Percentiles rank a stretch among this genome's conserved stretches.
phyloP scores from a whole-genome alignment of 37 sponge, comb jelly and placozoan species.

The Tethya wilhelma region DNA sequence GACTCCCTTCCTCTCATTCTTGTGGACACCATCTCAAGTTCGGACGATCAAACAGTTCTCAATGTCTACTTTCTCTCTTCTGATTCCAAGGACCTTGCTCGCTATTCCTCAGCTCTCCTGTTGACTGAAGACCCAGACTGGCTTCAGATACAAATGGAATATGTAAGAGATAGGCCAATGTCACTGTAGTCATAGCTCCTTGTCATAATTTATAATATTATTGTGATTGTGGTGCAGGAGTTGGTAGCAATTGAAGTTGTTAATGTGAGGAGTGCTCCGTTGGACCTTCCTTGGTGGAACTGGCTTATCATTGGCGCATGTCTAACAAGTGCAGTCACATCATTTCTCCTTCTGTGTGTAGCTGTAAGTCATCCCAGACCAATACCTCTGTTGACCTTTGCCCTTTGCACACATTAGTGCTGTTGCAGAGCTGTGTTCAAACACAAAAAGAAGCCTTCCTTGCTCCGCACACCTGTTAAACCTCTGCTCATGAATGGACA shows the following conservation, averaged over 20 bases:
- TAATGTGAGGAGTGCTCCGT: not conserved
- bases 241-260: not conserved
- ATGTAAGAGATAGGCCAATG: not conserved
- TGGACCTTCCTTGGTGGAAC: constrained; percentile 10
- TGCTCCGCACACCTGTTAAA: too few relatives aligned
- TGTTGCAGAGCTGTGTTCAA: not conserved
- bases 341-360: not conserved
- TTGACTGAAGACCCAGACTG: not conserved
- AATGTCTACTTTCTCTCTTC: not conserved
- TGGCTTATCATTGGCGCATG: constrained; percentile 2
- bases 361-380: not conserved
- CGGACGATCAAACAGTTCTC: too few relatives aligned
- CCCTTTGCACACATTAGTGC: not conserved
- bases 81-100: not conserved
- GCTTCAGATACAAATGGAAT: not conserved
- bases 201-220: not conserved
- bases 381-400: not conserved
- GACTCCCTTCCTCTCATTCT: not conserved
- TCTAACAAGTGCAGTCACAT: not conserved
- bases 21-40: too few relatives aligned
- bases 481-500: too few relatives aligned
- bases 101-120: not conserved
- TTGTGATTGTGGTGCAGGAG: not conserved
- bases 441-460: too few relatives aligned
- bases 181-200: not conserved